phyloP scores from a whole-genome alignment of 2,888 invertebrate genomes.

The Stramonita haemastoma region DNA sequence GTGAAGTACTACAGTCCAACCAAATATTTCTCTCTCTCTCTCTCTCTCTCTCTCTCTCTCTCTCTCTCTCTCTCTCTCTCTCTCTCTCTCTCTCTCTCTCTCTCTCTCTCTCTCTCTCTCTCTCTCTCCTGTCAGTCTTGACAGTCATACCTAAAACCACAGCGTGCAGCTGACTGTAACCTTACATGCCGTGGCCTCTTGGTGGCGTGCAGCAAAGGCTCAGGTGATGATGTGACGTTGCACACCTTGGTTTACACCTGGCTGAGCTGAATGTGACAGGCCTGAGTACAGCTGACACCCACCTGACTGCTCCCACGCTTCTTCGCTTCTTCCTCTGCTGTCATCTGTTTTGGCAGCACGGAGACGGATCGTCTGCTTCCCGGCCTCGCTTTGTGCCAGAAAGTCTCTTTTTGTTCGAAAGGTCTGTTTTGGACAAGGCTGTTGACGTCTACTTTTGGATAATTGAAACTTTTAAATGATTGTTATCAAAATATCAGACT shows the following conservation, averaged over 20 bases:
- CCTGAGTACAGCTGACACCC: not conserved
- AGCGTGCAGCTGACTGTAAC: too few relatives aligned
- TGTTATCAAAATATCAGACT: too few relatives aligned
- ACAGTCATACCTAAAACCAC: too few relatives aligned
- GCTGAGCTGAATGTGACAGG: not conserved
- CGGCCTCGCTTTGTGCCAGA: not conserved
- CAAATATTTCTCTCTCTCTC: not conserved
- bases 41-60: not conserved
- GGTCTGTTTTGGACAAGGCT: too few relatives aligned
- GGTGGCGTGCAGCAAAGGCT: not conserved
- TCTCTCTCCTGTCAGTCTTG: not conserved
- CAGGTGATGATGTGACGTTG: not conserved
- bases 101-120: not conserved
- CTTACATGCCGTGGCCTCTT: too few relatives aligned
- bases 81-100: not conserved
- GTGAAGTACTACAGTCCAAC: too few relatives aligned
- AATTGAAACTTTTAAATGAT: too few relatives aligned
- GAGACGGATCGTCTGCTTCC: not conserved
- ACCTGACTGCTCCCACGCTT: too few relatives aligned
- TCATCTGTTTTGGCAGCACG: too few relatives aligned
- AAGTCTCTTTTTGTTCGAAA: not conserved
- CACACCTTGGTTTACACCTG: constrained; percentile 19
- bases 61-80: not conserved
- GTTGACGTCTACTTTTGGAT: too few relatives aligned
- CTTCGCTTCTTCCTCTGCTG: too few relatives aligned